phyloP scores from a whole-genome alignment of 2,888 invertebrate species.

The Glomeris marginata region DNA sequence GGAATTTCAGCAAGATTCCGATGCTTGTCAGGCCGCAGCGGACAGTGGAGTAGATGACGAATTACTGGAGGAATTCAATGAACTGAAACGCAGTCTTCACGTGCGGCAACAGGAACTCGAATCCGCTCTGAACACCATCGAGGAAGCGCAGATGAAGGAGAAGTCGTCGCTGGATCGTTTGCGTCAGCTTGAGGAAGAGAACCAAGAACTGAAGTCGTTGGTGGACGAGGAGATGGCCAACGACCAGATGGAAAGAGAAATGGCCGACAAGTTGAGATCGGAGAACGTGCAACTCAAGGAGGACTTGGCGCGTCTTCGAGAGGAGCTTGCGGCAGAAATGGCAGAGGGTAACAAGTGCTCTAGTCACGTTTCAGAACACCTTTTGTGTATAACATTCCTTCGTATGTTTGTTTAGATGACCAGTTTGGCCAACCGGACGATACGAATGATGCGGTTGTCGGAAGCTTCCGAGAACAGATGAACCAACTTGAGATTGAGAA shows the following conservation, averaged over 20 bases:
- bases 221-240: constrained; percentile 15
- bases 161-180: constrained; percentile 8
- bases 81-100: neutral
- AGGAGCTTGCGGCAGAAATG: constrained; percentile 4
- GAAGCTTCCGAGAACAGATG: constrained; percentile 15
- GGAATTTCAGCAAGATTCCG: too few species aligned
- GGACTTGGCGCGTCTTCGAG: constrained; percentile 5
- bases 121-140: neutral
- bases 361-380: too few species aligned
- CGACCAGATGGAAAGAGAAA: constrained; percentile 10
- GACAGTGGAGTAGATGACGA: constrained; percentile 10
- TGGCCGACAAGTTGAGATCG: constrained; percentile 9
- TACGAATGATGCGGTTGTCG: constrained; percentile 7
- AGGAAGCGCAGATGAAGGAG: constrained; percentile 10
- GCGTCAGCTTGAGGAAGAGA: constrained; percentile 16
- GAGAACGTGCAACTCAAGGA: constrained; percentile 16
- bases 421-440: constrained; percentile 8
- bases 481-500: constrained; percentile 18
- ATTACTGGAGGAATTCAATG: constrained; percentile 10
- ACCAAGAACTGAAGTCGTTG: constrained; percentile 14
- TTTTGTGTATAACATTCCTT: too few species aligned
- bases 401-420: too few species aligned
- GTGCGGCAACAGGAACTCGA: neutral
- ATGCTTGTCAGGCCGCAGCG: neutral
- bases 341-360: too few species aligned